These are phyloP conservation scores for Proisotoma minuta DNA, from an alignment of 2,888 invertebrate genomes.

Conservation along the genomic window DNA sequence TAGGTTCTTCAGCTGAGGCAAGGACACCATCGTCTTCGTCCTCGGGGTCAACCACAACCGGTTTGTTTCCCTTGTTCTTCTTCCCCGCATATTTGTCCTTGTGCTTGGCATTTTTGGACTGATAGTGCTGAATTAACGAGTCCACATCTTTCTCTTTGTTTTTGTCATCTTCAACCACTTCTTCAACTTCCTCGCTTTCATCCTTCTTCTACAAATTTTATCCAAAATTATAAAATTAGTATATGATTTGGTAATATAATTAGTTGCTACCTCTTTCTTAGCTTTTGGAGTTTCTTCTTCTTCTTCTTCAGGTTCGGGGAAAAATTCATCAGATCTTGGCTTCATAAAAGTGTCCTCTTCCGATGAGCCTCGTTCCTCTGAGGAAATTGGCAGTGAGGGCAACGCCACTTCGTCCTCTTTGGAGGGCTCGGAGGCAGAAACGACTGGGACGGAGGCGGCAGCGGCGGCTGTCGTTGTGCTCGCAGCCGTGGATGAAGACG, in stretches of 20 bases:
- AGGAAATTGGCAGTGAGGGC: constrained; percentile 22
- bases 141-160: constrained; percentile 38
- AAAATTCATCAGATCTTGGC: constrained; percentile 44
- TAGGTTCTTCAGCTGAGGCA: too few relatives aligned
- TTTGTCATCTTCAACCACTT: constrained; percentile 40
- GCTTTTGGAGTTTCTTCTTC: constrained; percentile 22
- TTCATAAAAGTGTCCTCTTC: constrained; percentile 41
- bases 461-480: constrained; percentile 20
- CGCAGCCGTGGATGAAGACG: constrained; percentile 4
- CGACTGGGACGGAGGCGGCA: constrained; percentile 13
- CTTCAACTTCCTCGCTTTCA: constrained; percentile 35
- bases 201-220: background rate
- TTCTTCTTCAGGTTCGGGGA: constrained; percentile 40
- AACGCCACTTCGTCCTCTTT: background rate
- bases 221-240: too few relatives aligned
- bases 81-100: constrained; percentile 37
- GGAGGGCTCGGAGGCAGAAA: constrained; percentile 17
- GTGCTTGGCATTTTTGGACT: constrained; percentile 39
- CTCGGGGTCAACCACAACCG: constrained; percentile 27
- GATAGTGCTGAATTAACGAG: constrained; percentile 41
- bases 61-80: constrained; percentile 32
- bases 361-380: constrained; percentile 31
- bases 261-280: constrained; percentile 21
- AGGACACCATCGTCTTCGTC: constrained; percentile 2
- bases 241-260: too few relatives aligned